Evolutionary conservation across 2,797 vertebrate species (phyloP).

Genomic region (Chaenodraco wilsoni): DNA sequence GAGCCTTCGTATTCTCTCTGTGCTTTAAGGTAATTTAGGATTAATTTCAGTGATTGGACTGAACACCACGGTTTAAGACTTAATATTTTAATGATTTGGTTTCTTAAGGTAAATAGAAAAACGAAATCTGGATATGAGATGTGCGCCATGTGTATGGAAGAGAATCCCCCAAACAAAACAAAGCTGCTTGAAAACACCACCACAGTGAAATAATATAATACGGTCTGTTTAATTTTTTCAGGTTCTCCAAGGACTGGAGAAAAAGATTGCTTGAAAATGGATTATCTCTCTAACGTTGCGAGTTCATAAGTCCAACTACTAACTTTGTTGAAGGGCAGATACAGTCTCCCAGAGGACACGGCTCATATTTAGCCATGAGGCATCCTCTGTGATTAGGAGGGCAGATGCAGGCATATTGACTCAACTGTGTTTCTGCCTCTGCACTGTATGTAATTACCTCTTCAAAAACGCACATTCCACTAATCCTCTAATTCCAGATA

Average conservation of each 20-base stretch:
- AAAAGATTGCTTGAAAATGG: conserved; percentile 83
- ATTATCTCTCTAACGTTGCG: conserved; percentile 82
- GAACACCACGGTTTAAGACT: conserved; percentile 37
- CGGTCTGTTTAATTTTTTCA: conserved; percentile 79
- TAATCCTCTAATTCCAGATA: conserved; percentile 86
- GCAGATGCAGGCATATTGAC: conserved; percentile 81
- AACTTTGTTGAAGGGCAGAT: conserved; percentile 87
- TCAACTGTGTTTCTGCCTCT: conserved; percentile 78
- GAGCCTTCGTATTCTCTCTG: conserved; percentile 35
- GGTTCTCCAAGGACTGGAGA: conserved; percentile 73
- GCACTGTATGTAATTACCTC: conserved; percentile 82
- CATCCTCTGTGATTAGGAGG: conserved; percentile 81
- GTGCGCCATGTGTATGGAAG: conserved; percentile 65
- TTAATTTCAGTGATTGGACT: conserved; percentile 50
- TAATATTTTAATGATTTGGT: conserved; percentile 67
- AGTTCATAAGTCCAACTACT: conserved; percentile 85
- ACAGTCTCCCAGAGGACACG: conserved; percentile 75
- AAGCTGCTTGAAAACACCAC: conserved; percentile 76
- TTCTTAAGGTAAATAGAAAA: conserved; percentile 70
- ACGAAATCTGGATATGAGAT: conserved; percentile 73
- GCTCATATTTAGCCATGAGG: conserved; percentile 84
- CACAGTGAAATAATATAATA: conserved; percentile 82
- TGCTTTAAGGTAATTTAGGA: conserved; percentile 52
- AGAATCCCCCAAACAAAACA: conserved; percentile 78
- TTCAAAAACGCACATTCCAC: conserved; percentile 81